phyloP scores from a whole-genome alignment of 37 sponge, comb jelly and placozoan genomes.

The Cliona cf. orientalis region DNA sequence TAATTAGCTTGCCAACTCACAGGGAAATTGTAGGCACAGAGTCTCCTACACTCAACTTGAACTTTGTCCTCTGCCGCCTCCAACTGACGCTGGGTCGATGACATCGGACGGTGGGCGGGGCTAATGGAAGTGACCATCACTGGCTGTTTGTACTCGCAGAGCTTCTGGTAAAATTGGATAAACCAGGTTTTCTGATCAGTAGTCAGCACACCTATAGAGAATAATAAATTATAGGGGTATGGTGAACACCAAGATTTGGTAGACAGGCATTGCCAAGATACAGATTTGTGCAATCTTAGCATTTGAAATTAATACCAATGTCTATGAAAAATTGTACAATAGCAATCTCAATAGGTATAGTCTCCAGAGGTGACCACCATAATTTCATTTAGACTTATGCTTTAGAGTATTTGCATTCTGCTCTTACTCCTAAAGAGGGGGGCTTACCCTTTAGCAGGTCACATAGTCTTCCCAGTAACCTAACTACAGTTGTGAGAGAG shows the following conservation, averaged over 20 bases:
- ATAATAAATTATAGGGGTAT: not conserved
- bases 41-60: slow-evolving; percentile 32
- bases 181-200: slow-evolving; percentile 32
- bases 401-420: too few relatives aligned
- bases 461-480: slow-evolving; percentile 37
- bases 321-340: not conserved
- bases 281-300: not conserved
- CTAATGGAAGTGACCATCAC: not conserved
- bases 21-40: slow-evolving; percentile 77
- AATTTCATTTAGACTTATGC: too few relatives aligned
- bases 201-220: slow-evolving; percentile 22
- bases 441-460: slow-evolving; percentile 46
- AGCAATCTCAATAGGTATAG: not conserved
- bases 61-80: not conserved
- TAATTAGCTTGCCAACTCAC: slow-evolving; percentile 38
- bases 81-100: not conserved
- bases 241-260: not conserved
- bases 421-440: too few relatives aligned
- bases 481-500: slow-evolving; percentile 5
- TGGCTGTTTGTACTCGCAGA: not conserved
- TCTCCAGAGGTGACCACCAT: too few relatives aligned
- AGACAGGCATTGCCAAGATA: not conserved
- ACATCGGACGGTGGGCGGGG: not conserved
- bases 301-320: too few relatives aligned
- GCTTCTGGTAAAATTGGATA: slow-evolving; percentile 29